These are phyloP conservation scores for Ptiloglossa arizonensis DNA, from an alignment of 1,140 invertebrate species.

Conservation along the genomic window DNA sequence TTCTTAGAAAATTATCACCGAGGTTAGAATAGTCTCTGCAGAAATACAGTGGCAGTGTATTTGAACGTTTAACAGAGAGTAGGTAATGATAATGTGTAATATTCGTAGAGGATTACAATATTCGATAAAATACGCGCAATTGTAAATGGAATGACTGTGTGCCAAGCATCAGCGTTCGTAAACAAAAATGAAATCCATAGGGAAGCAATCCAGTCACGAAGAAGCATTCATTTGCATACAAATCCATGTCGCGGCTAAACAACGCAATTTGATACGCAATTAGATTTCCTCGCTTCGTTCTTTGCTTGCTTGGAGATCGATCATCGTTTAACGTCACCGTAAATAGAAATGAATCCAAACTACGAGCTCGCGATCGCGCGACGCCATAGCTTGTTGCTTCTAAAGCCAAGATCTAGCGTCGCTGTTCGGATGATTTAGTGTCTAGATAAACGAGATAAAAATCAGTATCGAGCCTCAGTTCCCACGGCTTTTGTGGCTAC, in stretches of 20 bases:
- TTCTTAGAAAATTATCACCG: no score
- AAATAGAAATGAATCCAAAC: constrained; percentile 13
- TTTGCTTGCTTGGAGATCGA: neutral
- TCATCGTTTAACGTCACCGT: constrained; percentile 13
- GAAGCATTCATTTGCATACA: constrained; percentile 8
- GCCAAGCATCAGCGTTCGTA: neutral
- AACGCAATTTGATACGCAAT: constrained; percentile 9
- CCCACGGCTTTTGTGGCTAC: constrained; percentile 62
- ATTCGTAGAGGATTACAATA: no score
- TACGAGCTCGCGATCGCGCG: neutral
- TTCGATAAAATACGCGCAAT: no score
- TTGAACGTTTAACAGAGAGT: no score
- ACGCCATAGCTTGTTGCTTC: neutral
- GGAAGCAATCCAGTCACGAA: constrained; percentile 1
- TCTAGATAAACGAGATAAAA: constrained; percentile 49
- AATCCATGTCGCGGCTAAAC: constrained; percentile 1
- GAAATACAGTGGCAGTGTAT: no score
- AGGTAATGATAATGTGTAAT: no score
- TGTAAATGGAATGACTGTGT: neutral
- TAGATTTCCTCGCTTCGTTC: constrained; percentile 6
- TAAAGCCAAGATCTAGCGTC: neutral
- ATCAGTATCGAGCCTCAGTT: constrained; percentile 47
- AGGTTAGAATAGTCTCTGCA: no score
- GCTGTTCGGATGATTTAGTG: constrained; percentile 28
- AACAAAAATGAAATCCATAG: neutral